Evolutionary conservation across 2,797 vertebrate genomes (phyloP).

Genomic region (Enteromius afrohamiltoni): DNA sequence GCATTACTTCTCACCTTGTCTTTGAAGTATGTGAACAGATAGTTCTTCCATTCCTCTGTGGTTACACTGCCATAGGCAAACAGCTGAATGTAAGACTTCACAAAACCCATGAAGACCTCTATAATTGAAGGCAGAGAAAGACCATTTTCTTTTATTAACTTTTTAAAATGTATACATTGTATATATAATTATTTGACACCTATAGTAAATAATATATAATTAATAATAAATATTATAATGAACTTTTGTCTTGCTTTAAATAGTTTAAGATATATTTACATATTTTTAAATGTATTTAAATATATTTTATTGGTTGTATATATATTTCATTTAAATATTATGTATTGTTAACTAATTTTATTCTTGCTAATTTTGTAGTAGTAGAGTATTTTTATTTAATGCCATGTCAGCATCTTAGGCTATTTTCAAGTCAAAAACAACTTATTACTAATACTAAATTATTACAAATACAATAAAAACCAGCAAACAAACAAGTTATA

Average conservation of each 20-base stretch:
- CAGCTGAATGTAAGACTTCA: slow-evolving; percentile 91
- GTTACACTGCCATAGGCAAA: slow-evolving; percentile 90
- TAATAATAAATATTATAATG: background rate
- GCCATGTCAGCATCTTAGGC: no score
- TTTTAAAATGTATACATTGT: background rate
- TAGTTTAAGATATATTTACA: background rate
- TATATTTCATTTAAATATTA: background rate
- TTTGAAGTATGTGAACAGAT: slow-evolving; percentile 91
- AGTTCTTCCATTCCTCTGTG: slow-evolving; percentile 91
- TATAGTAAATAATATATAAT: no score
- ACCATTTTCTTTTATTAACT: background rate
- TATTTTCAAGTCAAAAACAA: no score
- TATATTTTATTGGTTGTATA: background rate
- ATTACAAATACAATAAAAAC: no score
- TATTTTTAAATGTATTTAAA: background rate
- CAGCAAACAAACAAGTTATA: no score
- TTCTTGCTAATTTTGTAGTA: background rate
- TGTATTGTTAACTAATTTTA: background rate
- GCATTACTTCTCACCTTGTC: slow-evolving; percentile 82
- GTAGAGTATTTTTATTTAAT: no score
- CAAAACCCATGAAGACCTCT: slow-evolving; percentile 97
- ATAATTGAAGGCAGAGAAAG: slow-evolving; percentile 30
- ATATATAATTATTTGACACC: background rate
- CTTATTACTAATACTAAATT: no score
- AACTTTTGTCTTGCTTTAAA: background rate